These are phyloP conservation scores for Leptinotarsa rubiginosa DNA, from an alignment of 2,888 invertebrate species.

Conservation along the genomic window DNA sequence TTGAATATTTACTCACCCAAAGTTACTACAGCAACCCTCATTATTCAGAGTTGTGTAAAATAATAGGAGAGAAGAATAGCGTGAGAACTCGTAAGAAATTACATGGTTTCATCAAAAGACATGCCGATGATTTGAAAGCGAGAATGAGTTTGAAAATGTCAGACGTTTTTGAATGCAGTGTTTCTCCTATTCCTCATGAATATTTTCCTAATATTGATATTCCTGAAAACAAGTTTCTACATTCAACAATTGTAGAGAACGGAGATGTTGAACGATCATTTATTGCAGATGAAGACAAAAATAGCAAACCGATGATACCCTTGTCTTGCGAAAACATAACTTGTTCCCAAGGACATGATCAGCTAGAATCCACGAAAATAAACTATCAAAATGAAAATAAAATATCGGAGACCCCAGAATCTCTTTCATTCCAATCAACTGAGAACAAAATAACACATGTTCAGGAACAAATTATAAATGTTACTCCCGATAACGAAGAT, in stretches of 20 bases:
- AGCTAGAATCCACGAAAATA: neutral
- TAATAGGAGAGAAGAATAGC: neutral
- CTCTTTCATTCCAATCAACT: too few relatives aligned
- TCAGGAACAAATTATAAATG: neutral
- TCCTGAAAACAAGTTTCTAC: neutral
- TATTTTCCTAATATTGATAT: neutral
- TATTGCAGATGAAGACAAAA: neutral
- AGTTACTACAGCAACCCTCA: constrained; percentile 3
- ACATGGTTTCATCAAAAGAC: neutral
- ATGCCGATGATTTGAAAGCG: neutral
- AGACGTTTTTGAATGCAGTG: neutral
- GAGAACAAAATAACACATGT: neutral
- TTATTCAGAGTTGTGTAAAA: neutral
- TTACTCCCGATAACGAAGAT: neutral
- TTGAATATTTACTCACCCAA: neutral
- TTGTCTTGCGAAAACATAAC: neutral
- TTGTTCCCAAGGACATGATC: neutral
- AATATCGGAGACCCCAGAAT: neutral
- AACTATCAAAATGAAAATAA: neutral
- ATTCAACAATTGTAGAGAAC: neutral
- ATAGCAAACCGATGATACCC: neutral
- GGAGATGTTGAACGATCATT: neutral
- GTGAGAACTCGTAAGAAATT: neutral
- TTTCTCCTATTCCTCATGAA: neutral
- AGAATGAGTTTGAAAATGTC: neutral